A percentile compares a stretch with the other conserved stretches of the same genome.
phyloP scores from a whole-genome alignment of 2,888 invertebrate genomes.

The Cephus pygmeus region DNA sequence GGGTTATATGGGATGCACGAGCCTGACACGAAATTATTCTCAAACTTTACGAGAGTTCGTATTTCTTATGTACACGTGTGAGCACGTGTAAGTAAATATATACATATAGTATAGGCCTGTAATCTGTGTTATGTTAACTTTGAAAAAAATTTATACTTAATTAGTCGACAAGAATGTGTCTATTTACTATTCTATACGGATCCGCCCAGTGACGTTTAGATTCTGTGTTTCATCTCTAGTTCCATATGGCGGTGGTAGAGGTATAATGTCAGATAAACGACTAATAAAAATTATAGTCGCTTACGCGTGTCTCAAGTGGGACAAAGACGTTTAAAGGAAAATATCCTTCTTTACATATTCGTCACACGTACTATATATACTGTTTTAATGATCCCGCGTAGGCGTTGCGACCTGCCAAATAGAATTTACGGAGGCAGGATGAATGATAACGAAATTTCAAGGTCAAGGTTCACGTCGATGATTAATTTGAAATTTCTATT shows the following conservation, averaged over 20 bases:
- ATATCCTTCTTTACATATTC: neutral
- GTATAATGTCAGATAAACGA: neutral
- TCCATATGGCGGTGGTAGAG: neutral
- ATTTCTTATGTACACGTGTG: neutral
- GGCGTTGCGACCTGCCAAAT: neutral
- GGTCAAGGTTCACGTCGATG: neutral
- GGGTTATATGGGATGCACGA: slow-evolving; percentile 14
- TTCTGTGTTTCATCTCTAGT: neutral
- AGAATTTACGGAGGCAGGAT: neutral
- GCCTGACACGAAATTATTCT: neutral
- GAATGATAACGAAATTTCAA: neutral
- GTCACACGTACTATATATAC: neutral
- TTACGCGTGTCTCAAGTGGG: neutral
- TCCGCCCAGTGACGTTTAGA: neutral
- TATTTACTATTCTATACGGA: neutral
- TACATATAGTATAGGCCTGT: neutral
- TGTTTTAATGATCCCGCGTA: neutral
- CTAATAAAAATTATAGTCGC: neutral
- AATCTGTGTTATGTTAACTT: neutral
- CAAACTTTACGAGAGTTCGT: neutral
- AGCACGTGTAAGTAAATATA: too few relatives aligned
- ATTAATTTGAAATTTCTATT: neutral
- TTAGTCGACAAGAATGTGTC: neutral
- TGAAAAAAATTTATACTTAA: neutral
- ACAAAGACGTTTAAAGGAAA: neutral